Conservation (phyloP, 1,140 invertebrate genomes). For the Caenorhabditis remanei region DNA sequence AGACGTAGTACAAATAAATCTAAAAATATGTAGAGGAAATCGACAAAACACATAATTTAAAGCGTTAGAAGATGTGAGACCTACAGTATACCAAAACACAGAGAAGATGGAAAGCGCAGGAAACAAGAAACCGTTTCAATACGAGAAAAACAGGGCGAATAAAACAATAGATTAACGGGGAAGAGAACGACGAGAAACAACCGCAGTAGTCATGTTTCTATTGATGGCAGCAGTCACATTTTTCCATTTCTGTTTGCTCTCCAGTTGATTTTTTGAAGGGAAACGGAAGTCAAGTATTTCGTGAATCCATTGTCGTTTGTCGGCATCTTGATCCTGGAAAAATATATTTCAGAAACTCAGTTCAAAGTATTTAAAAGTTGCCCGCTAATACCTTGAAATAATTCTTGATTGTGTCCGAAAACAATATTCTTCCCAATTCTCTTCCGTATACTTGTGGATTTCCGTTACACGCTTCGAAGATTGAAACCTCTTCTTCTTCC, state of each 20-base stretch:
- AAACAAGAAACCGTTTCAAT: background rate
- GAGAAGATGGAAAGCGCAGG: background rate
- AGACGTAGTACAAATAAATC: too few species aligned
- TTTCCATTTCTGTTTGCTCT: conserved; percentile 61
- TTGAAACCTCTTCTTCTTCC: conserved; percentile 43
- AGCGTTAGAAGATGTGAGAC: conserved; percentile 17
- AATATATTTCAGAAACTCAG: background rate
- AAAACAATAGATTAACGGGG: background rate
- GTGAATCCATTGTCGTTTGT: conserved; percentile 46
- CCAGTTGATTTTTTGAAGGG: conserved; percentile 29
- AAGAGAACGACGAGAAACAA: conserved; percentile 26
- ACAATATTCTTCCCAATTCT: conserved; percentile 36
- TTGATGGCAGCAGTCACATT: conserved; percentile 56
- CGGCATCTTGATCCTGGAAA: conserved; percentile 60
- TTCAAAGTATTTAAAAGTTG: background rate
- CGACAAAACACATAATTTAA: background rate
- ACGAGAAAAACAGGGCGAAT: background rate
- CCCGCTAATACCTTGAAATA: conserved; percentile 48
- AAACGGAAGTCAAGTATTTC: conserved; percentile 62
- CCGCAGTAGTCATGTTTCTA: conserved; percentile 43
- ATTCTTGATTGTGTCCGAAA: conserved; percentile 21
- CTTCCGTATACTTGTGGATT: conserved; percentile 56
- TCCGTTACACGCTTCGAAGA: conserved; percentile 34
- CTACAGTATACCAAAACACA: conserved; percentile 1
- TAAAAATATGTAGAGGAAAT: background rate